Conservation (phyloP, 35 echinoderm and acorn worm genomes). For the Lytechinus pictus region DNA sequence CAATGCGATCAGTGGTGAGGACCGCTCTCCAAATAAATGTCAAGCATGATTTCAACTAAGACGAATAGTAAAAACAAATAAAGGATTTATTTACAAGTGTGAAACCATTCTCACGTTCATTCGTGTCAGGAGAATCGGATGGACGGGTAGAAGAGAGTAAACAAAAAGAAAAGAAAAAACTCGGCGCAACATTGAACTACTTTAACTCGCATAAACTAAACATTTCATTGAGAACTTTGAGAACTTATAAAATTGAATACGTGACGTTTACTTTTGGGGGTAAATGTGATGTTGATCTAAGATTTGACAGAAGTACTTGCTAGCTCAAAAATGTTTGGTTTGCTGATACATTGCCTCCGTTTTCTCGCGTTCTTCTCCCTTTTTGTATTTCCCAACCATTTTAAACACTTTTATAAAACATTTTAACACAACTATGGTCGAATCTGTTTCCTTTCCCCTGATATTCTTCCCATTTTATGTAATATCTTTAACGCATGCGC, state of each 20-base stretch:
- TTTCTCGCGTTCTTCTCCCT: not conserved
- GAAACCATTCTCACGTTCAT: constrained; percentile 2
- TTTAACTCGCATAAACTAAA: constrained; percentile 6
- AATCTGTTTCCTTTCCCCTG: too few relatives aligned
- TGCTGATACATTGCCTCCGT: not conserved
- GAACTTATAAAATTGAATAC: not conserved
- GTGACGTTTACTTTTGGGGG: not conserved
- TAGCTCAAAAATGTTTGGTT: not conserved
- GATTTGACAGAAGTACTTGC: not conserved
- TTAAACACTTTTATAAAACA: not conserved
- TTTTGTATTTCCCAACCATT: not conserved
- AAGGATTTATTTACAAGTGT: constrained; percentile 20
- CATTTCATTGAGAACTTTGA: constrained; percentile 18
- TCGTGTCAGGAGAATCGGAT: not conserved
- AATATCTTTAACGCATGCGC: too few relatives aligned
- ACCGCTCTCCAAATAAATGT: constrained; percentile 18
- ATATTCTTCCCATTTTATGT: too few relatives aligned
- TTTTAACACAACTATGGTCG: not conserved
- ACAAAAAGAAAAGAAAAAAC: not conserved
- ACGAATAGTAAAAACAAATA: constrained; percentile 20
- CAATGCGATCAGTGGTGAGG: not conserved
- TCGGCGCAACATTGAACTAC: not conserved
- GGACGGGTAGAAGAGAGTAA: not conserved
- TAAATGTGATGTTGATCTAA: not conserved
- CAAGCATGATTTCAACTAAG: not conserved